Base-by-base conservation (phyloP, 1,140 invertebrate genomes). In the Drosophila simulans region DNA sequence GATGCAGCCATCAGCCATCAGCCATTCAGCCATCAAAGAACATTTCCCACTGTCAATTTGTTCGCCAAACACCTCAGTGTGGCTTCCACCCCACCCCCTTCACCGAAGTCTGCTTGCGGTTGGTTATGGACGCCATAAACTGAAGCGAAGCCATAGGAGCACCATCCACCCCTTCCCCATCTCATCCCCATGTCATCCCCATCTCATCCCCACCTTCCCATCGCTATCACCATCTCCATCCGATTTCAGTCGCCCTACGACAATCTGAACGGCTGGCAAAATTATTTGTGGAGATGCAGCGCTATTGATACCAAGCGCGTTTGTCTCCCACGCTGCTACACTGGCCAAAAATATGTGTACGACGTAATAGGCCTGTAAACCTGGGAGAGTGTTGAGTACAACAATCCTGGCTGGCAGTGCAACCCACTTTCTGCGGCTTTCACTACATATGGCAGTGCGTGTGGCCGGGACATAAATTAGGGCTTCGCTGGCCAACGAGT, bases 381-480 rank as follows among this genome's bases (percentile, higher is more conserved):
- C 27, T 3, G 2, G 20, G 7, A 31, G 8, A 31, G 27, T 31
- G 27, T 31, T 8, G 31, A 31, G 8, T 31, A 31, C 31, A 10
- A 31, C 31, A 31, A 31, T 31, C 31, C 31, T 31, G 31, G 8
- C 31, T 31, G 8, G 8, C n/a, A 58, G 58, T 62, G 58, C 13
- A 34, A 12, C 42, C n/a, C 22, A 5, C 39, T 12, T 12, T 5
- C 34, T 1, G 1, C 25, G 25, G 46, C 3, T 34, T 7, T 27
- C n/a, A n/a, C 52, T 43, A 22, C 17, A 17, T 27, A n/a, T 52
- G 39, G 46, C 40, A 34, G 58, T 54, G 77, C 81, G 82, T 85
- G 82, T 64, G 80, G 57, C 37, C 48, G 64, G 69, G 59, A 78
- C 83, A 82, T 85, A 85, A 85, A 85, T 85, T 75, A 70, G 63